Percentiles rank a stretch among this genome's conserved stretches.
Conservation (phyloP, 2,113 vertebrate genomes). For the Hucho hucho region DNA sequence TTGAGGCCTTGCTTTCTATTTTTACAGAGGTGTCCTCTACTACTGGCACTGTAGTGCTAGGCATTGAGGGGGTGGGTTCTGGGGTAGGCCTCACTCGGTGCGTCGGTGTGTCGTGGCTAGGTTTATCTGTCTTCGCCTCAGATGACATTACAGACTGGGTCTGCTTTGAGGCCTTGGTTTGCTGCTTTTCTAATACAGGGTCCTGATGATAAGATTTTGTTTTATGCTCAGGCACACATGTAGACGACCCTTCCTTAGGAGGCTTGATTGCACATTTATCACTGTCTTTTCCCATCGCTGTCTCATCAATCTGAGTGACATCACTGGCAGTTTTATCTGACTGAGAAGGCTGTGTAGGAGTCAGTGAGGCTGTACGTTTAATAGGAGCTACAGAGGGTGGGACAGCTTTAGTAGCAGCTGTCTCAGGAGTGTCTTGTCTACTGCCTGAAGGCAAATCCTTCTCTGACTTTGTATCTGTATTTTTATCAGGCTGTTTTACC, state of each 20-base stretch:
- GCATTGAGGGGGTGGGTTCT: constrained; percentile 21
- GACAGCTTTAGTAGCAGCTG: not conserved
- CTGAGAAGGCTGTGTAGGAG: constrained; percentile 11
- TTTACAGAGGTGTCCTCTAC: constrained; percentile 8
- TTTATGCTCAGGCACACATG: constrained; percentile 23
- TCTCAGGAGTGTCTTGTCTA: constrained; percentile 8
- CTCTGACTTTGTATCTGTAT: not conserved
- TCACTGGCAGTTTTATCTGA: constrained; percentile 28
- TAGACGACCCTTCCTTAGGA: not conserved
- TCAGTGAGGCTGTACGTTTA: not conserved
- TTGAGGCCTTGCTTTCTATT: not conserved
- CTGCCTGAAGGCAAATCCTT: constrained; percentile 7
- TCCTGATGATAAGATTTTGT: constrained; percentile 2
- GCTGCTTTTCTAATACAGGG: not conserved
- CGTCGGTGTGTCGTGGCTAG: constrained; percentile 54
- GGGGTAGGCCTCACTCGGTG: constrained; percentile 33
- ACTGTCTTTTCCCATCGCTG: constrained; percentile 6
- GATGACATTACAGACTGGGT: constrained; percentile 19
- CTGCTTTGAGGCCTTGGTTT: constrained; percentile 24
- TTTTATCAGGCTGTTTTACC: constrained; percentile 7
- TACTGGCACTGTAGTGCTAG: constrained; percentile 11
- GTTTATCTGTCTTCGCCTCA: constrained; percentile 51
- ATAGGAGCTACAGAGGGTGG: constrained; percentile 11
- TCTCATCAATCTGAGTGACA: constrained; percentile 29
- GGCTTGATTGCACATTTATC: constrained; percentile 21